Conservation (phyloP, 1,140 invertebrate genomes). For the honey bee (Apis mellifera) region DNA sequence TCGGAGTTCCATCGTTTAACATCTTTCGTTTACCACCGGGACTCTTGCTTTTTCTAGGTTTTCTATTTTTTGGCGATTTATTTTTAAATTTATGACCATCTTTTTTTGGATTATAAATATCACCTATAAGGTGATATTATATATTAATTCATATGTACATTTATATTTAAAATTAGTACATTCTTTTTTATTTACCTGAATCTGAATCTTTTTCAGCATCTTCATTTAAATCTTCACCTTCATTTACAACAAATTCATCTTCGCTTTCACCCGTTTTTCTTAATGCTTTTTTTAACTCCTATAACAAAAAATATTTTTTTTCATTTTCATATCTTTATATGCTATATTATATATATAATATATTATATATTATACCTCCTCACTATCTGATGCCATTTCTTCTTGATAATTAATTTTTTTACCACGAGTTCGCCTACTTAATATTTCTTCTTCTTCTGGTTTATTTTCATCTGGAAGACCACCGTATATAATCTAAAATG, state of each 20-base stretch:
- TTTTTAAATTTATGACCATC: conserved; percentile 67
- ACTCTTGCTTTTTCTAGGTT: conserved; percentile 73
- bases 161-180: background rate
- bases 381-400: conserved; percentile 84
- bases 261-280: conserved; percentile 82
- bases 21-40: conserved; percentile 71
- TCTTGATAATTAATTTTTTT: conserved; percentile 88
- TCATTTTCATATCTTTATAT: background rate
- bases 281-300: conserved; percentile 79
- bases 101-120: conserved; percentile 78
- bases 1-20: conserved; percentile 71
- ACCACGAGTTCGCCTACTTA: conserved; percentile 84
- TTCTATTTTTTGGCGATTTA: conserved; percentile 73
- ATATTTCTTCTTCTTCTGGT: conserved; percentile 78
- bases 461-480: conserved; percentile 81
- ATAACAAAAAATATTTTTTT: conserved; percentile 11
- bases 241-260: conserved; percentile 82
- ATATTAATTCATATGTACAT: background rate
- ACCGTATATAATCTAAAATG: conserved; percentile 81
- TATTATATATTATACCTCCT: conserved; percentile 85
- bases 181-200: conserved; percentile 70
- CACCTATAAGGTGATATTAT: conserved; percentile 65
- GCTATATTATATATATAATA: conserved; percentile 2
- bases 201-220: conserved; percentile 80
- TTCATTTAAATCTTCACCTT: conserved; percentile 81